Conservation (phyloP, 1,140 invertebrate genomes). For the Pogonognathellus flavescens region DNA sequence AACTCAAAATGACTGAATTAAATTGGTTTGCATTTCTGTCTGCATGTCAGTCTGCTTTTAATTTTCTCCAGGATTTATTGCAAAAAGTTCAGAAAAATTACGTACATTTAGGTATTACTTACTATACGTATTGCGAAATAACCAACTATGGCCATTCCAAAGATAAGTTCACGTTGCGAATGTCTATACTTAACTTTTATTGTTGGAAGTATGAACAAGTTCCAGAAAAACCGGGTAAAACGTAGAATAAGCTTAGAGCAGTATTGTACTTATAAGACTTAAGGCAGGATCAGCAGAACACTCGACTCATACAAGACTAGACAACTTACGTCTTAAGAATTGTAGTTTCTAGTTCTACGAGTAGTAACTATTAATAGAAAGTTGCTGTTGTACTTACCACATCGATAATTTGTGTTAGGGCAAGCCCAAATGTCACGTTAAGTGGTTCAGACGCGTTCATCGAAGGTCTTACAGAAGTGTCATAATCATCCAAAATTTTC, state of each 20-base stretch:
- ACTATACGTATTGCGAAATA: too few species aligned
- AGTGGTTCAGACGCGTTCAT: slow-evolving; percentile 69
- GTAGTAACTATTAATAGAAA: background rate
- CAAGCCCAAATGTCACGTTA: slow-evolving; percentile 72
- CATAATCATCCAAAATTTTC: slow-evolving; percentile 70
- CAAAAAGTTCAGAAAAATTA: background rate
- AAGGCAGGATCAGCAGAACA: too few species aligned
- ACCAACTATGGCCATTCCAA: too few species aligned
- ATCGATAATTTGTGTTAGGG: slow-evolving; percentile 73
- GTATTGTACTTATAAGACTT: too few species aligned
- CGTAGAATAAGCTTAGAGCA: too few species aligned
- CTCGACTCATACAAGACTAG: too few species aligned
- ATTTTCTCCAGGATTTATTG: background rate
- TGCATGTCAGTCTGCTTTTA: background rate
- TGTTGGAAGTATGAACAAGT: too few species aligned
- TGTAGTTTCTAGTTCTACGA: too few species aligned
- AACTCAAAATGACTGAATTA: background rate
- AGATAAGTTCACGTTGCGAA: too few species aligned
- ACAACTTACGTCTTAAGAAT: background rate
- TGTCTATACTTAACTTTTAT: too few species aligned
- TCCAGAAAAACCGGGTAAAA: too few species aligned
- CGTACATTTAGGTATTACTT: too few species aligned
- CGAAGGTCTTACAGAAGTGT: slow-evolving; percentile 71
- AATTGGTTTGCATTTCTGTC: slow-evolving; percentile 12
- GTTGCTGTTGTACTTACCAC: slow-evolving; percentile 69